A percentile compares a stretch with the other conserved stretches of the same genome.
These are phyloP conservation scores for Agrilus planipennis DNA, from an alignment of 1,140 invertebrate species.

Conservation along the genomic window DNA sequence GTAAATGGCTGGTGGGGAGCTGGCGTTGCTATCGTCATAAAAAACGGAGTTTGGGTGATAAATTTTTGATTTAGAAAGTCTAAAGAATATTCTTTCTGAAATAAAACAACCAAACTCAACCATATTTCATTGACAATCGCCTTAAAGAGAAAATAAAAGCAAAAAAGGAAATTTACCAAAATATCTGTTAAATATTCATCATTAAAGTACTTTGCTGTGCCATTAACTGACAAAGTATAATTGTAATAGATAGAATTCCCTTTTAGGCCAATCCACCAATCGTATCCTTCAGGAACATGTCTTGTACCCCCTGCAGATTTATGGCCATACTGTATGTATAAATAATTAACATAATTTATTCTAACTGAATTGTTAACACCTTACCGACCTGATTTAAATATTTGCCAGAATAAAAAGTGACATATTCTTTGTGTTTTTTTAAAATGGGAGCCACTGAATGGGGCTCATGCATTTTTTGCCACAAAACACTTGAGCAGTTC, in stretches of 20 bases:
- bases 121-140: neutral
- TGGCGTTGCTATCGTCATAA: slow-evolving; percentile 75
- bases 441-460: slow-evolving; percentile 56
- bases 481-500: slow-evolving; percentile 57
- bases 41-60: slow-evolving; percentile 45
- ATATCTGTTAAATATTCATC: slow-evolving; percentile 75
- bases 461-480: slow-evolving; percentile 52
- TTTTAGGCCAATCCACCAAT: slow-evolving; percentile 64
- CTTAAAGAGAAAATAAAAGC: neutral
- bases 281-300: slow-evolving; percentile 69
- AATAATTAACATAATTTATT: neutral
- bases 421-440: slow-evolving; percentile 46
- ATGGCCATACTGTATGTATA: slow-evolving; percentile 46
- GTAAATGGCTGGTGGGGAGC: slow-evolving; percentile 76
- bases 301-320: slow-evolving; percentile 43
- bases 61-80: slow-evolving; percentile 42
- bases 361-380: slow-evolving; percentile 2
- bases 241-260: slow-evolving; percentile 84
- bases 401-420: slow-evolving; percentile 77
- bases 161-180: slow-evolving; percentile 47
- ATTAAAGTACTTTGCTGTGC: slow-evolving; percentile 45
- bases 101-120: slow-evolving; percentile 9
- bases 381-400: slow-evolving; percentile 63
- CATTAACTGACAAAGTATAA: slow-evolving; percentile 77
- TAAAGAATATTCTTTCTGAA: slow-evolving; percentile 42